phyloP scores from a whole-genome alignment of 2,888 invertebrate species.

The Cantharis rustica region DNA sequence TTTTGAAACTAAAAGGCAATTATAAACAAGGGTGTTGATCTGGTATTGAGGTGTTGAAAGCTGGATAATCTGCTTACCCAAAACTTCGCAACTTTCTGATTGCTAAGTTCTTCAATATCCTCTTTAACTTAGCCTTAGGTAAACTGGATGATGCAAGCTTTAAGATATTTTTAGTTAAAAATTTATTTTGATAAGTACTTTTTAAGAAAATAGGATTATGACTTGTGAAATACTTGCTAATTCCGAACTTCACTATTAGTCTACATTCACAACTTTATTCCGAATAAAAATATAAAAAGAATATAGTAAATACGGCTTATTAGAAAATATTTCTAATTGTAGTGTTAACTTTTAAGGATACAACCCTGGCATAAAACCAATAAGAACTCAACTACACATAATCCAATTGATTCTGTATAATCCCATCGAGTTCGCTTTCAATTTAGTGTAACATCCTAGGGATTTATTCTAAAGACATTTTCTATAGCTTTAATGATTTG shows the following conservation, averaged over 20 bases:
- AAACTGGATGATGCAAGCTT: constrained; percentile 5
- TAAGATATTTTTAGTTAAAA: constrained; percentile 4
- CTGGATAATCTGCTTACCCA: constrained; percentile 13
- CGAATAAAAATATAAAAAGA: neutral
- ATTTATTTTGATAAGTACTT: constrained; percentile 1
- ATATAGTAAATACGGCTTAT: neutral
- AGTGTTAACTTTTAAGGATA: neutral
- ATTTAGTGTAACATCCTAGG: neutral
- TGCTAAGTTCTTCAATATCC: constrained; percentile 15
- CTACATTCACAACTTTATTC: neutral
- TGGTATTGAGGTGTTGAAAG: constrained; percentile 14
- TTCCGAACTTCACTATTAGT: neutral
- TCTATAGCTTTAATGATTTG: constrained; percentile 1
- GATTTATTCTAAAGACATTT: constrained; percentile 3
- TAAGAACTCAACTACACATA: neutral
- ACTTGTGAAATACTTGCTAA: neutral
- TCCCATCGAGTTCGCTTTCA: constrained; percentile 1
- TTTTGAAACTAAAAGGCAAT: neutral
- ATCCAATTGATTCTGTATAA: constrained; percentile 3
- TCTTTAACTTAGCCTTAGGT: neutral
- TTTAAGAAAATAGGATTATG: neutral
- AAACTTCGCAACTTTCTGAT: constrained; percentile 15
- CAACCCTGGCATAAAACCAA: neutral
- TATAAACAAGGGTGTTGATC: constrained; percentile 11
- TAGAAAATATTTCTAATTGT: neutral